Evolutionary conservation across 2,113 vertebrate species (phyloP).

Genomic region (Empidonax traillii): DNA sequence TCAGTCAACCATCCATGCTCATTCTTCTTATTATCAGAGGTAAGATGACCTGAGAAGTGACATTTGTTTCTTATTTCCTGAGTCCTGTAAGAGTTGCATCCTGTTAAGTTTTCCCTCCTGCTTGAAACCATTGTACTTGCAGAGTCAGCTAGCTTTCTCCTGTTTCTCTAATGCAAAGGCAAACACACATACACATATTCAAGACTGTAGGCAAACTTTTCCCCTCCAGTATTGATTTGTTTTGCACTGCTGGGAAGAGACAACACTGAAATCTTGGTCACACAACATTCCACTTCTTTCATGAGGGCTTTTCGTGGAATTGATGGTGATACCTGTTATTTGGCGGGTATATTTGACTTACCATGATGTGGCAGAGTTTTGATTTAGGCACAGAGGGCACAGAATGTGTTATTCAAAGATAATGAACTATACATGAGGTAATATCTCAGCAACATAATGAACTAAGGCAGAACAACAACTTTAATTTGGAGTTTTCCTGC

Average conservation of each 20-base stretch:
- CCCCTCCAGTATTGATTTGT: not conserved
- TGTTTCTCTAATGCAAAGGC: not conserved
- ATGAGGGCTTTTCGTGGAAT: not conserved
- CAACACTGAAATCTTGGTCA: not conserved
- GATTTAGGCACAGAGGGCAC: not conserved
- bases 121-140: not conserved
- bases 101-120: not conserved
- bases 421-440: not conserved
- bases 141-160: not conserved
- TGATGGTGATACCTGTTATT: not conserved
- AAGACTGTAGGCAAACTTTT: not conserved
- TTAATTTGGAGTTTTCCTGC: constrained; percentile 34
- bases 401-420: not conserved
- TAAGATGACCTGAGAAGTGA: not conserved
- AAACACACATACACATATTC: not conserved
- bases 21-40: not conserved
- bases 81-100: not conserved
- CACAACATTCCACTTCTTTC: not conserved
- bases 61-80: not conserved
- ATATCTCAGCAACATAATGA: not conserved
- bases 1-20: not conserved
- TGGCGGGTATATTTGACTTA: not conserved
- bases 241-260: not conserved
- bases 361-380: not conserved
- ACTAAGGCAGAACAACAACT: not conserved